Base-by-base conservation (phyloP, 1,140 invertebrate species). In the Cheumatopsyche charites region DNA sequence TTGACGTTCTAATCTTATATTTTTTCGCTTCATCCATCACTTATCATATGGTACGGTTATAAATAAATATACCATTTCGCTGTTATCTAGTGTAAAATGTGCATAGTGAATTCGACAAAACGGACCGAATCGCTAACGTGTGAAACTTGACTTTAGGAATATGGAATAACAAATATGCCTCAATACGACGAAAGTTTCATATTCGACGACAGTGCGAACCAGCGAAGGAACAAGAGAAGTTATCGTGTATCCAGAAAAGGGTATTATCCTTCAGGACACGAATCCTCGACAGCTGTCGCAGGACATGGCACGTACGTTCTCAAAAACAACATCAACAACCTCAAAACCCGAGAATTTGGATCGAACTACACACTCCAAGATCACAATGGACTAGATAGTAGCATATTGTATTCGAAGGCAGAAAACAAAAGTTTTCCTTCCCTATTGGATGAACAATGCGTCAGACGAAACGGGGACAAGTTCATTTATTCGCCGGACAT, bases 141-240 rank as follows among this genome's bases (percentile, higher is more conserved):
- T 49, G 47, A 4, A 49, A 49, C 19, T 4, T 49, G 13, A 36
- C 19, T 49, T 49, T 21, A 5, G 13, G 6, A 19, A 17, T 42
- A 41, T 42, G 13, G 19, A 1, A 3, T 42, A 9, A 17, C 19
- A 45, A 72, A 68, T 13, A 84, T 85, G 82, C 83, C 83, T 62
- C 81, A 85, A 77, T 84, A 85, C 78, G 83, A 85, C 66, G 83
- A 84, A 76, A 84, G 82, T 75, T 85, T 85, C 77, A 83, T 85
- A 65, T 73, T 83, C 26, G 82, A 84, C 70, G 84, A 85, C 68
- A 85, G 81, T 77, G 74, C 79, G 43, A 85, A 85, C 76, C 84
- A 85, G 72, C 79, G 80, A 73, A 78, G 81, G 75, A 85, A 85
- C 74, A 85, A 85, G 72, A 78, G 84, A 42, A 85, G 84, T 69